phyloP scores from a whole-genome alignment of 2,888 invertebrate genomes.

The Agapostemon virescens region DNA sequence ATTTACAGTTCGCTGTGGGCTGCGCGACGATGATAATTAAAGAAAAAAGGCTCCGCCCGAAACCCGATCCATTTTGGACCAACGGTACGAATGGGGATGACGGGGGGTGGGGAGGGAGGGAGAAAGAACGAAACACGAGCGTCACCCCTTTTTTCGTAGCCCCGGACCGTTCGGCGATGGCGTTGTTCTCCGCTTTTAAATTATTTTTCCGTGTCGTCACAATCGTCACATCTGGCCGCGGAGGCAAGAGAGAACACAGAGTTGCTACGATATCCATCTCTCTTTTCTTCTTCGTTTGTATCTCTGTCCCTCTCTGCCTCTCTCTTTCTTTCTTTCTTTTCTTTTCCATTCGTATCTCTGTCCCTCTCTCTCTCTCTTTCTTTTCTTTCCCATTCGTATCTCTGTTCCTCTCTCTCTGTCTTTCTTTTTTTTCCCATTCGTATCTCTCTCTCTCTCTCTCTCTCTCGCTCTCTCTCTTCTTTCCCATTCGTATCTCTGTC shows the following conservation, averaged over 20 bases:
- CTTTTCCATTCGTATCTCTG: not conserved
- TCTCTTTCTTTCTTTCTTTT: too few relatives aligned
- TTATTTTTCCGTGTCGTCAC: constrained; percentile 58
- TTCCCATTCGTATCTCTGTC: too few relatives aligned
- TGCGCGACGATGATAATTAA: constrained; percentile 43
- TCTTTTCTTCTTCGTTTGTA: not conserved
- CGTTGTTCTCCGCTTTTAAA: constrained; percentile 59
- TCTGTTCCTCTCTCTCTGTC: not conserved
- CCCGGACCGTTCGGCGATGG: constrained; percentile 35
- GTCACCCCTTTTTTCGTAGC: constrained; percentile 32
- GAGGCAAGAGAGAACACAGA: not conserved
- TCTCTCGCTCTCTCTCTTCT: too few relatives aligned
- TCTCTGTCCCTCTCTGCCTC: not conserved
- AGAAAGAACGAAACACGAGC: constrained; percentile 45
- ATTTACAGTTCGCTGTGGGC: constrained; percentile 33
- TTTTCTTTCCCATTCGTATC: too few relatives aligned
- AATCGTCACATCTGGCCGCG: constrained; percentile 61
- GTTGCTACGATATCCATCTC: not conserved
- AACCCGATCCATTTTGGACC: constrained; percentile 36
- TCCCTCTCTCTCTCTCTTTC: not conserved
- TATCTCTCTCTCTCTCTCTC: constrained; percentile 8
- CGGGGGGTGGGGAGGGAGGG: not conserved
- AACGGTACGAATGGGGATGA: not conserved
- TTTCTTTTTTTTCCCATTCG: too few relatives aligned
- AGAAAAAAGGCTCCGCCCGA: constrained; percentile 41